These are phyloP conservation scores for Heliconius nattereri DNA, from an alignment of 1,140 invertebrate species.

Conservation along the genomic window DNA sequence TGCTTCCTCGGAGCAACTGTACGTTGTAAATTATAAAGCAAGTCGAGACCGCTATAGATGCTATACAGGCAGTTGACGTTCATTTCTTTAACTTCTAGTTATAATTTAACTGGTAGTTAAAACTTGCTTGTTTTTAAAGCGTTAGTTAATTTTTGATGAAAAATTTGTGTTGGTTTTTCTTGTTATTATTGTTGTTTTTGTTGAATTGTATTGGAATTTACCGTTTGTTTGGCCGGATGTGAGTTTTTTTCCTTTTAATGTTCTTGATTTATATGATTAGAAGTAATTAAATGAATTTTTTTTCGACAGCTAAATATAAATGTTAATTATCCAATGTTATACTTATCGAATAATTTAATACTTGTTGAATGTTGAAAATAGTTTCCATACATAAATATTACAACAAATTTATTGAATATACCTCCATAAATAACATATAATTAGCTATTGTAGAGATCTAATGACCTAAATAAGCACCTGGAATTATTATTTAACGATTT, in stretches of 20 bases:
- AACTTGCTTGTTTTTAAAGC: not conserved
- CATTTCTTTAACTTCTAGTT: not conserved
- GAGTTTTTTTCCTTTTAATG: not conserved
- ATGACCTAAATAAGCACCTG: not conserved
- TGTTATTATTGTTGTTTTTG: not conserved
- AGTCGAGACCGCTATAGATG: not conserved
- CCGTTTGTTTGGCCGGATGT: not conserved
- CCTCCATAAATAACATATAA: not conserved
- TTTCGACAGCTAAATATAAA: not conserved
- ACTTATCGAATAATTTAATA: no score
- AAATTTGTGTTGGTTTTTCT: not conserved
- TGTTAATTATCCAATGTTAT: no score
- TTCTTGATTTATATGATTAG: not conserved
- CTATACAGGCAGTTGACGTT: not conserved
- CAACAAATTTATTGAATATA: not conserved
- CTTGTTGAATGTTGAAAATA: not conserved
- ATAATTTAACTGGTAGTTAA: not conserved
- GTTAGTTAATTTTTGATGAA: not conserved
- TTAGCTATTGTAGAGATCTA: not conserved
- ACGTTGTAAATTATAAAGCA: constrained; percentile 18
- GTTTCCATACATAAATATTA: no score
- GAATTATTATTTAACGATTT: not conserved
- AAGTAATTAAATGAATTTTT: not conserved
- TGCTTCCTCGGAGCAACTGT: constrained; percentile 20
- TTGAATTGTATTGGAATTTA: not conserved